Evolutionary conservation across 2,113 vertebrate species (phyloP), one percentile per base, ranked within the genome.

Genomic region (Centropus bengalensis): DNA sequence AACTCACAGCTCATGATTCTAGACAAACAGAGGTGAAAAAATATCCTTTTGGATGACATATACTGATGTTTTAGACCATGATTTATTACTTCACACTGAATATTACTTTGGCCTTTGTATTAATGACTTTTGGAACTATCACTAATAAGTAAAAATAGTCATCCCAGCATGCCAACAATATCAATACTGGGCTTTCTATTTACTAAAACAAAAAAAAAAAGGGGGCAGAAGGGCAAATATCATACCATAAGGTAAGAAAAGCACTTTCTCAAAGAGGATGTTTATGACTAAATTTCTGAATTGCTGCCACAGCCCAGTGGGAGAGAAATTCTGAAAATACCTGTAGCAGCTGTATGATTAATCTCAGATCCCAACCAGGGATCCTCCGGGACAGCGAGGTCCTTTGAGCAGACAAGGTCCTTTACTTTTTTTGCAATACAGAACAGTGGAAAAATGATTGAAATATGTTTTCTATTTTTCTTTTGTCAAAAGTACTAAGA

Each of bases 61-160:
- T 7, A 69, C 44, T 86, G 62, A 95, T 87, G 86, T 94, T 91
- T 91, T 62, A 97, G 52, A 91, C 60, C 77, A 89, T 62, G 26
- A 78, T 47, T 87, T 51, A 12, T 47, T 87, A 36, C 5, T 47
- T n/a, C 30, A 64, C n/a, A 89, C 91, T 96, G 96, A 96, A 97
- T 96, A 97, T 96, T 95, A 97, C 97, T 78, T 97, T 97, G 82
- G 55, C 91, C 69, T n/a, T n/a, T 51, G 51, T 89, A 93, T 91
- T 94, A 88, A 92, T 84, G 81, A 95, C 79, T 85, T 95, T 73
- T 95, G 83, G 79, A 95, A 92, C 84, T 82, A 80, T 93, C 91
- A 80, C 76, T 88, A 93, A 97, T 91, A 94, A 94, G 86, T 66
- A 97, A 91, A 96, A 96, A 75, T 6, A 84, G 70, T 68, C 83